phyloP scores from a whole-genome alignment of 1,140 invertebrate genomes.

The Drosophila sproati region DNA sequence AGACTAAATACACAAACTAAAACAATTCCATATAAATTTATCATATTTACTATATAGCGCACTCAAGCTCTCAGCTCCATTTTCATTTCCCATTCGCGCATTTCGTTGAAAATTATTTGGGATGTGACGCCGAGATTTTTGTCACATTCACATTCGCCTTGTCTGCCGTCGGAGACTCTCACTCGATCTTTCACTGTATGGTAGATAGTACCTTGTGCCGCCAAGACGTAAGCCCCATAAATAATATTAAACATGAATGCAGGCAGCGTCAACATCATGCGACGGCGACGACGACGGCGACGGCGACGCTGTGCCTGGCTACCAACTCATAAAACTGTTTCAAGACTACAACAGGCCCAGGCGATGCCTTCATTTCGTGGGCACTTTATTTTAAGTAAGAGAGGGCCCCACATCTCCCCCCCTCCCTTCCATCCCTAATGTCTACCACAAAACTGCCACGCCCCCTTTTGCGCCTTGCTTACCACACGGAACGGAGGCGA shows the following conservation, averaged over 20 bases:
- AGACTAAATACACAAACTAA: constrained; percentile 25
- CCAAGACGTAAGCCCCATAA: constrained; percentile 67
- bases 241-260: constrained; percentile 80
- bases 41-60: constrained; percentile 54
- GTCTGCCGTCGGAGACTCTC: constrained; percentile 33
- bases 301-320: constrained; percentile 59
- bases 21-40: constrained; percentile 75
- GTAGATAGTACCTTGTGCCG: constrained; percentile 50
- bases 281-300: constrained; percentile 21
- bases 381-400: constrained; percentile 51
- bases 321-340: constrained; percentile 78
- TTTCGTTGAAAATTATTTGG: constrained; percentile 79
- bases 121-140: constrained; percentile 77
- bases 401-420: neutral
- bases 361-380: constrained; percentile 56
- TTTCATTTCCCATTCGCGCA: constrained; percentile 49
- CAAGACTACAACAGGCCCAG: constrained; percentile 41
- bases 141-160: constrained; percentile 59
- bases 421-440: neutral
- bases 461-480: constrained; percentile 37
- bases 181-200: constrained; percentile 56
- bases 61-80: constrained; percentile 1
- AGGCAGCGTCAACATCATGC: constrained; percentile 51
- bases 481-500: neutral
- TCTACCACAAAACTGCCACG: constrained; percentile 39